Evolutionary conservation across 2,113 vertebrate genomes (phyloP).

Genomic region (Psilopsiagon aurifrons): DNA sequence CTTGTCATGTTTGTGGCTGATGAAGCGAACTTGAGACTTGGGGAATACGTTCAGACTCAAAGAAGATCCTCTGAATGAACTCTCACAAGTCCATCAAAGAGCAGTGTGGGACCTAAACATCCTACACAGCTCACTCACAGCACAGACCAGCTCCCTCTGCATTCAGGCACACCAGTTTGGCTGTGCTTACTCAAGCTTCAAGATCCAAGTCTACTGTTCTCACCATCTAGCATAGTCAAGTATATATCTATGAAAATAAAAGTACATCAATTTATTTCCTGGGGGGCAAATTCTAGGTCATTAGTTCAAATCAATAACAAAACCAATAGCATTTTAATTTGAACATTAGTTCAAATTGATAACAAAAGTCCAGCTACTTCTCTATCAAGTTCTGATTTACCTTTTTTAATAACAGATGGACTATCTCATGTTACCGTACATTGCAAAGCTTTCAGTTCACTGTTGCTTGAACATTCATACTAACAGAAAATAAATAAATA

Average conservation of each 20-base stretch:
- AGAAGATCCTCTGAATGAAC: neutral
- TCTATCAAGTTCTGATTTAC: neutral
- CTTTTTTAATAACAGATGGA: neutral
- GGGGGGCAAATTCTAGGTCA: neutral
- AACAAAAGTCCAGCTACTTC: neutral
- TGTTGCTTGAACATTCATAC: neutral
- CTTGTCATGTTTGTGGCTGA: accelerated
- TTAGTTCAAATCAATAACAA: neutral
- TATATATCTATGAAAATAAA: neutral
- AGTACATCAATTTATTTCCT: neutral
- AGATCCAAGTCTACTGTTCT: neutral
- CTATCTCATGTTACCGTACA: neutral
- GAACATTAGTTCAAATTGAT: neutral
- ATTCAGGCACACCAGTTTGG: neutral
- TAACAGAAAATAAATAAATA: neutral
- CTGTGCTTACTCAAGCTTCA: neutral
- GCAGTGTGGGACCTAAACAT: neutral
- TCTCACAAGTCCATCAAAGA: neutral
- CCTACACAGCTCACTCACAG: neutral
- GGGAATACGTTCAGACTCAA: neutral
- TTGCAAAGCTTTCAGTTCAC: neutral
- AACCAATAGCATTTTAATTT: neutral
- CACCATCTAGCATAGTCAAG: neutral
- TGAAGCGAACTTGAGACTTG: neutral
- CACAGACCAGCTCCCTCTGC: neutral